These are phyloP conservation scores for Trichopria drosophilae DNA, from an alignment of 2,888 invertebrate species.

Conservation along the genomic window DNA sequence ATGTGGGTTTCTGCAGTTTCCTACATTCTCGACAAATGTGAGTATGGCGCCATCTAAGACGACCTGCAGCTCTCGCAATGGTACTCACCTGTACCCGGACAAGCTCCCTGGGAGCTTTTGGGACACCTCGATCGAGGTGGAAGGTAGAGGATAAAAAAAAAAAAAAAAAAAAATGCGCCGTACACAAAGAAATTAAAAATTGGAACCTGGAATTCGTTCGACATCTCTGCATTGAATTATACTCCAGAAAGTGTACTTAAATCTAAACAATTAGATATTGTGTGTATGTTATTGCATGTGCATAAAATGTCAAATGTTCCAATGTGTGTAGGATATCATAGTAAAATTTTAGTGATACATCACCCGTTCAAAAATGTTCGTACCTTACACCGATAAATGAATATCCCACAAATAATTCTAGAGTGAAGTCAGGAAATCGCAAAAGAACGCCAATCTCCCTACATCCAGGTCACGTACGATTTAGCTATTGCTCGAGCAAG, in stretches of 20 bases:
- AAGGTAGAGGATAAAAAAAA: no score
- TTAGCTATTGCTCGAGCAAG: conserved; percentile 42
- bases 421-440: conserved; percentile 35
- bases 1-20: no score
- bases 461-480: conserved; percentile 43
- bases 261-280: conserved; percentile 11
- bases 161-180: no score
- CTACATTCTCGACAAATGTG: no score
- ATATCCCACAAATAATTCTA: conserved; percentile 41
- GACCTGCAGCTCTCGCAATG: no score
- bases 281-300: conserved; percentile 13
- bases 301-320: conserved; percentile 32
- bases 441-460: conserved; percentile 35
- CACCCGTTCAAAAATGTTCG: conserved; percentile 33
- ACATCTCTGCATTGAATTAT: conserved; percentile 10
- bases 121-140: no score
- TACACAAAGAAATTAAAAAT: conserved; percentile 12
- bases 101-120: no score
- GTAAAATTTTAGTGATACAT: conserved; percentile 31
- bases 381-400: conserved; percentile 44
- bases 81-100: no score
- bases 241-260: conserved; percentile 9
- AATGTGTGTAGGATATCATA: conserved; percentile 43
- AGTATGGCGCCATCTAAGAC: no score
- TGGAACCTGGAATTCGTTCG: conserved; percentile 9